Conservation (phyloP, 2,797 vertebrate genomes). For the Lithobates sylvaticus region DNA sequence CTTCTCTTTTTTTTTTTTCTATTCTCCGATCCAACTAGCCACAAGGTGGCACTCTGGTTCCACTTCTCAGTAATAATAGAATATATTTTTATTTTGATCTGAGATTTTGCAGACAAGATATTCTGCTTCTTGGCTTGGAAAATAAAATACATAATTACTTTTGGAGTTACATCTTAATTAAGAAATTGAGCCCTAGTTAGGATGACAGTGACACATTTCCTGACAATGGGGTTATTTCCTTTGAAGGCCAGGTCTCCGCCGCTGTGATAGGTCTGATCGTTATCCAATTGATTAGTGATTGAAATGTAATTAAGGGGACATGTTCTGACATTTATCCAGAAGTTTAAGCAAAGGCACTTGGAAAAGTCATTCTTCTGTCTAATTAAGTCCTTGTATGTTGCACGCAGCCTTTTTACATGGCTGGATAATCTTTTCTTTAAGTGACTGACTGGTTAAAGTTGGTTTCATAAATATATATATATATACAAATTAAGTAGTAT, state of each 20-base stretch:
- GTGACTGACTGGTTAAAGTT: too few species aligned
- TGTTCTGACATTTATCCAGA: conserved; percentile 51
- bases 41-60: conserved; percentile 42
- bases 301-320: conserved; percentile 53
- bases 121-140: conserved; percentile 2
- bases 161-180: conserved; percentile 42
- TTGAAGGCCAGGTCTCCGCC: conserved; percentile 20
- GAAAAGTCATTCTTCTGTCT: conserved; percentile 29
- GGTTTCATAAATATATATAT: too few species aligned
- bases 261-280: conserved; percentile 15
- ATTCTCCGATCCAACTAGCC: background rate
- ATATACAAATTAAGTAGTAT: too few species aligned
- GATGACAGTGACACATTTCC: background rate
- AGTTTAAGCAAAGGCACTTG: conserved; percentile 37
- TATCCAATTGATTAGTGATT: conserved; percentile 55
- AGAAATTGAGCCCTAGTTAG: conserved; percentile 18
- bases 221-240: background rate
- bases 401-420: background rate
- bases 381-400: conserved; percentile 20
- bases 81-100: background rate
- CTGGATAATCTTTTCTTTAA: background rate
- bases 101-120: background rate
- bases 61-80: background rate
- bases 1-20: too few species aligned
- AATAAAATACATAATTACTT: conserved; percentile 46